Conservation (phyloP, 2,888 invertebrate genomes). For the Glomeris marginata region DNA sequence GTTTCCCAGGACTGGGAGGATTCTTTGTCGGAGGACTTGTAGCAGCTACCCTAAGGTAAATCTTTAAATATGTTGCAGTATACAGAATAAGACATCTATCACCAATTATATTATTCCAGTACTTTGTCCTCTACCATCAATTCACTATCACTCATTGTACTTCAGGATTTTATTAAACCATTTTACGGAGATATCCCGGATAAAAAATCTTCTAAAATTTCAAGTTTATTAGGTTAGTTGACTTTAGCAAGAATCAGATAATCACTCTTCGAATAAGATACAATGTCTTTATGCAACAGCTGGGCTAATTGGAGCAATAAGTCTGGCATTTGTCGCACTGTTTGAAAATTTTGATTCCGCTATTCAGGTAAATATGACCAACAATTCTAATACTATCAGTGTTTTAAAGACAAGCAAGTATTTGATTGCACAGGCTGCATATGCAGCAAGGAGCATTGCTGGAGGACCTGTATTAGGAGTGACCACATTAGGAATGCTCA, state of each 20-base stretch:
- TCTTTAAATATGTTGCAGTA: not conserved
- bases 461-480: too few species aligned
- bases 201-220: not conserved
- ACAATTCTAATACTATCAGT: too few species aligned
- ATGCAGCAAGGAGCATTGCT: too few species aligned
- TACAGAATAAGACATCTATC: not conserved
- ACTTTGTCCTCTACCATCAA: conserved; percentile 9
- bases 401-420: too few species aligned
- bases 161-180: conserved; percentile 10
- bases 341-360: too few species aligned
- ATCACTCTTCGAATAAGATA: too few species aligned
- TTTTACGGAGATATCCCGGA: conserved; percentile 7
- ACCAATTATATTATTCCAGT: not conserved
- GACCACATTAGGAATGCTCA: too few species aligned
- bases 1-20: not conserved
- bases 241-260: too few species aligned
- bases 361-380: too few species aligned
- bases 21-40: too few species aligned
- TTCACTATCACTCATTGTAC: conserved; percentile 6
- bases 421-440: too few species aligned
- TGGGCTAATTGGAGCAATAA: not conserved
- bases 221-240: conserved; percentile 8
- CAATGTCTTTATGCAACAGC: not conserved
- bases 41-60: not conserved
- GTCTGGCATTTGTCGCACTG: too few species aligned